Conservation (phyloP, 2,113 vertebrate genomes). For the Sapajus apella region DNA sequence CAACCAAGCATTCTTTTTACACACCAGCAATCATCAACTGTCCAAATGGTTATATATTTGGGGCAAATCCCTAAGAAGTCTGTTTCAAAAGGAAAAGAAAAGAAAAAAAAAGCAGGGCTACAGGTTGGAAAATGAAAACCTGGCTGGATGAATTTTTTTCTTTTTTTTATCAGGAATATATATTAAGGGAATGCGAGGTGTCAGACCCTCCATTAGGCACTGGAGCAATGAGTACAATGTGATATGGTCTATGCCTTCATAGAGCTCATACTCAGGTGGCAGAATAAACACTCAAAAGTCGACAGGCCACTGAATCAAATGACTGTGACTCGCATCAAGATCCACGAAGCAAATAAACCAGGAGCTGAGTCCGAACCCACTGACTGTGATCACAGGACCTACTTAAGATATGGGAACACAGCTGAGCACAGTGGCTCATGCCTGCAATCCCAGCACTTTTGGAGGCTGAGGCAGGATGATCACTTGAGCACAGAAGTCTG, state of each 20-base stretch:
- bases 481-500: no score
- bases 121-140: not conserved
- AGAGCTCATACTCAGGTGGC: not conserved
- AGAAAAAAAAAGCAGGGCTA: not conserved
- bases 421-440: no score
- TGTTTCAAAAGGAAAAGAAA: not conserved
- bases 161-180: not conserved
- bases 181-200: not conserved
- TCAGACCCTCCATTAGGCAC: not conserved
- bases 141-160: not conserved
- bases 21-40: not conserved
- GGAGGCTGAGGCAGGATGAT: no score
- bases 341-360: not conserved
- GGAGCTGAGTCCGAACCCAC: not conserved
- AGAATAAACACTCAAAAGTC: not conserved
- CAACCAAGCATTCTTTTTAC: not conserved
- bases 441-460: no score
- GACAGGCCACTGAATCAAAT: not conserved
- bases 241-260: fast-evolving
- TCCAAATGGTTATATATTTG: not conserved
- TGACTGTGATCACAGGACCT: not conserved
- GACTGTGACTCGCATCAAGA: not conserved
- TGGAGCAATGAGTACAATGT: not conserved
- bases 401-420: not conserved
- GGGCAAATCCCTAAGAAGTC: not conserved